Base-by-base conservation (phyloP, 1,140 invertebrate species). In the Drosophila littoralis region DNA sequence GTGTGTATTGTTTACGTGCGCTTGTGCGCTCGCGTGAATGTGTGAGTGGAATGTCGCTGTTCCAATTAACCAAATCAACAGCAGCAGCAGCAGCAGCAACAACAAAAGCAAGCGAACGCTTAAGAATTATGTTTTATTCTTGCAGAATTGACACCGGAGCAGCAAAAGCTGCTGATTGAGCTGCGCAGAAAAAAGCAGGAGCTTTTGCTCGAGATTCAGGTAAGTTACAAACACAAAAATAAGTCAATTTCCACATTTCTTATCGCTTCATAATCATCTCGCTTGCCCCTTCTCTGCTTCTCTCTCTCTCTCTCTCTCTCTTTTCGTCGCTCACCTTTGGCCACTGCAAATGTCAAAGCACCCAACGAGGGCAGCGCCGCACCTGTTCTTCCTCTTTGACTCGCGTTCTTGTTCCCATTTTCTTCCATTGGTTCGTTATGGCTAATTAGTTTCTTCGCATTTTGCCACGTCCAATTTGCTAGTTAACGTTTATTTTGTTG, bases 181-280 rank as follows among this genome's bases (percentile, higher is more conserved):
- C 97, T 99, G 83, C 94, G 97, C 77, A 94, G 96, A 84, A 95
- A 97, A 85, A 98, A 98, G 93, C 96, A 96, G 69, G 97, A 98
- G 93, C 93, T 99, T 68, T 93, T 98, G 65, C 94, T 97, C 61
- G 97, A 98, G 94, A 99, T 98, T 89, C 97, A 98, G 96, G 97
- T 98, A 93, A 94, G 94, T 93, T 42, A 36, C 22, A 52, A 15
- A 15, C 12, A 36, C 9, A 60, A 40, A 12, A 52, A 12, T 10
- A 10, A 54, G 22, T 28, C 0, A 28, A 28, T 28, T 28, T 28
- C 22, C 12, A 9, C 32, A 57, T 57, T 61, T 46, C 3, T 55
- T 48, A 48, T 70, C 61, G 58, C 9, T 59, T 43, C 38, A 42
- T 59, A 13, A 36, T 40, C 42, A 32, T 38, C 55, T n/a, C 22